Base-by-base conservation (phyloP, 2,888 invertebrate genomes). In the Melieria crassipennis region DNA sequence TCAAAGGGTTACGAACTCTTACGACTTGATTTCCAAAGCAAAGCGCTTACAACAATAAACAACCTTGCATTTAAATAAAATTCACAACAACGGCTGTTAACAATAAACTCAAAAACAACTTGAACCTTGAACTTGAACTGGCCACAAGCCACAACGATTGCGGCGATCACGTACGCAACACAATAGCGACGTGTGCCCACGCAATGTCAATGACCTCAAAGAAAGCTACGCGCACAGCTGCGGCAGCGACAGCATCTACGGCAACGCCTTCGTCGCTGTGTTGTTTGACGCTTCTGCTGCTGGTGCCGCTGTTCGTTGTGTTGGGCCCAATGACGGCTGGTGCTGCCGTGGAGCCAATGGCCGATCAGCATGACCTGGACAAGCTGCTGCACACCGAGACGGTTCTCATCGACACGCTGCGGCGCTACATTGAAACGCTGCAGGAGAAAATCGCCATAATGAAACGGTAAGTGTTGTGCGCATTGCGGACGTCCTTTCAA, bases 371-470 rank as follows among this genome's bases (percentile, higher is more conserved):
- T 70, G 73, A 81, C 52, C 71, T 84, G 72, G 72, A 69, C 30
- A 70, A 75, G 60, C 73, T 83, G 65, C 70, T 83, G 63, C 73
- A 76, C 52, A 83, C 82, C 0, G 83, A 85, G 72, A 78, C 77
- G 4, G 70, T 77, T 47, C 76, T 84, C 45, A 82, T 83, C 13
- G 79, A 80, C 48, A 75, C 76, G 30, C 70, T 84, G 1, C 75
- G 81, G n/a, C 77, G 78, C 16, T 84, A 82, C 47, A 81, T 83
- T 4, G 78, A 79, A 13, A 70, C 70, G 5, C 68, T 82, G 58
- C 79, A 81, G 43, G 61, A 73, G 1, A 81, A 83, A 76, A 73
- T 84, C 42, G 66, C 69, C 16, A 63, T 70, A 45, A 78, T 85
- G 4, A 81, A 78, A 64, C 70, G 72, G 72, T 82, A 78, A 57